Evolutionary conservation across 2,888 invertebrate genomes (phyloP).

Genomic region (Linnaemya vulpina): DNA sequence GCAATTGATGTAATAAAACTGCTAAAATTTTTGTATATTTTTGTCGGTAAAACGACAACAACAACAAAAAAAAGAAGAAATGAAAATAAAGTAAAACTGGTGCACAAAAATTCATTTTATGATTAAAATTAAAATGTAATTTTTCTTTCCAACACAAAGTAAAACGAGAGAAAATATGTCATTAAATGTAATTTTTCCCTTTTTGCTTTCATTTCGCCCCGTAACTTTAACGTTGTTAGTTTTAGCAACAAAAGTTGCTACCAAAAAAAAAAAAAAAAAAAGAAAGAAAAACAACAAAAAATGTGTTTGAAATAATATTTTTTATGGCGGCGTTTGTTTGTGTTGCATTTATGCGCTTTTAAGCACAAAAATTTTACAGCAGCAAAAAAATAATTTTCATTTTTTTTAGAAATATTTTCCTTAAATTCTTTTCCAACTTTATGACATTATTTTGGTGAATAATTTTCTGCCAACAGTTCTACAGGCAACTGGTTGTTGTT

Average conservation of each 20-base stretch:
- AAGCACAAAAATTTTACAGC: constrained; percentile 47
- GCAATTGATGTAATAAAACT: background rate
- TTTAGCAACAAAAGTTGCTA: background rate
- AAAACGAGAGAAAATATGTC: constrained; percentile 57
- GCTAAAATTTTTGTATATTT: background rate
- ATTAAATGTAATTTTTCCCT: constrained; percentile 29
- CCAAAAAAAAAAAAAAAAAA: too few relatives aligned
- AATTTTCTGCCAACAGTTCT: constrained; percentile 1
- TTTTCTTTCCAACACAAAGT: constrained; percentile 37
- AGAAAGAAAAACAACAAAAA: constrained; percentile 25
- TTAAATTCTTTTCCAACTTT: constrained; percentile 23
- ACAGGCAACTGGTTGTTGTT: background rate
- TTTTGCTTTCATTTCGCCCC: background rate
- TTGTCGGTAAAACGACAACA: background rate
- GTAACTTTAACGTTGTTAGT: background rate
- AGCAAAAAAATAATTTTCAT: constrained; percentile 41
- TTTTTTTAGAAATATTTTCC: background rate
- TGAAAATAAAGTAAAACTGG: too few relatives aligned
- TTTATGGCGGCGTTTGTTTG: constrained; percentile 28
- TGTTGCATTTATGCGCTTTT: constrained; percentile 61
- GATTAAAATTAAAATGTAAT: constrained; percentile 61
- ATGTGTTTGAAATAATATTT: constrained; percentile 2
- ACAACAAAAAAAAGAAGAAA: background rate
- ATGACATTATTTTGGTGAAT: constrained; percentile 43
- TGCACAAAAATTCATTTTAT: constrained; percentile 17